Evolutionary conservation across 2,888 invertebrate species (phyloP).

Genomic region (Trissoscelio sp.): DNA sequence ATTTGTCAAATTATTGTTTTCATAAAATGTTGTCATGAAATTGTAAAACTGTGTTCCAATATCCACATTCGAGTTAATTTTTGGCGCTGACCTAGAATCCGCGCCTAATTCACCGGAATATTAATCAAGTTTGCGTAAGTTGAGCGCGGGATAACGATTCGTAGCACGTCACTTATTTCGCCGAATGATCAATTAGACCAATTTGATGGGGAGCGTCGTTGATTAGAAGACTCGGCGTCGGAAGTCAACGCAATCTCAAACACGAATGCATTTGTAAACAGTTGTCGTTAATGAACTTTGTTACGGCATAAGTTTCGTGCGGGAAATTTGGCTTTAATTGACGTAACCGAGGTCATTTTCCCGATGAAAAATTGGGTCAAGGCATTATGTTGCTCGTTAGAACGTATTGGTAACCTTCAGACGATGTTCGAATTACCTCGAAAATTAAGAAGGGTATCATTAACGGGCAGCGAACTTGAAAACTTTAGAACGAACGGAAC

Average conservation of each 20-base stretch:
- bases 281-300: slow-evolving; percentile 50
- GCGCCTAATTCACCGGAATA: slow-evolving; percentile 42
- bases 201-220: slow-evolving; percentile 48
- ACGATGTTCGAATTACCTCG: neutral
- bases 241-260: slow-evolving; percentile 54
- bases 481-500: slow-evolving; percentile 34
- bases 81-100: slow-evolving; percentile 40
- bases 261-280: slow-evolving; percentile 55
- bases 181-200: slow-evolving; percentile 59
- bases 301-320: slow-evolving; percentile 20
- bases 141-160: slow-evolving; percentile 49
- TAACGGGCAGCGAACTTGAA: slow-evolving; percentile 51
- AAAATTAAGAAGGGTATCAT: slow-evolving; percentile 44
- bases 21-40: neutral
- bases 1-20: slow-evolving; percentile 3
- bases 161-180: slow-evolving; percentile 55
- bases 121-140: slow-evolving; percentile 48
- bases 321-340: slow-evolving; percentile 37
- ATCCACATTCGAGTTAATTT: slow-evolving; percentile 21
- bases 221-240: slow-evolving; percentile 52
- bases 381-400: neutral
- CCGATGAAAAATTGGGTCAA: neutral
- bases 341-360: slow-evolving; percentile 25
- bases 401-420: slow-evolving; percentile 1
- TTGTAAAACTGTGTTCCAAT: neutral